These are phyloP conservation scores for Lithobates pipiens DNA, from an alignment of 2,797 vertebrate genomes.

Conservation along the genomic window DNA sequence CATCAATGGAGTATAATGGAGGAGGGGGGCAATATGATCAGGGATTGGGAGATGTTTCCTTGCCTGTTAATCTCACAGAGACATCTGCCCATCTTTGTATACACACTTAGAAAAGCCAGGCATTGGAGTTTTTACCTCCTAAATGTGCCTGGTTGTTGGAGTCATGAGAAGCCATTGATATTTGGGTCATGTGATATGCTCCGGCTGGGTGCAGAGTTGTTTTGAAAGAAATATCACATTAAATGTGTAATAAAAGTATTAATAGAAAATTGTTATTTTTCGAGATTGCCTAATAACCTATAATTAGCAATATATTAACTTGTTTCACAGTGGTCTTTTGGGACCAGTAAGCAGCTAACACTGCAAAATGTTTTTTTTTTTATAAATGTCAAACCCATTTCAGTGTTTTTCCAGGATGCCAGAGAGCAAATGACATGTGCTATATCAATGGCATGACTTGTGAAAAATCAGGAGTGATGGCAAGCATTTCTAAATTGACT, in stretches of 20 bases:
- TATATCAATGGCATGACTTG: constrained; percentile 4
- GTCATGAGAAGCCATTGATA: neutral
- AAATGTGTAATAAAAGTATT: neutral
- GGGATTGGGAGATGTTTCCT: neutral
- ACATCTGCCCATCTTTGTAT: too few relatives aligned
- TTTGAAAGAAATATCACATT: neutral
- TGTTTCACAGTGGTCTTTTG: neutral
- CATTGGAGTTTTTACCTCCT: neutral
- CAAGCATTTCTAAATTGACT: neutral
- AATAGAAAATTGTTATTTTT: neutral
- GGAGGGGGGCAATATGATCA: neutral
- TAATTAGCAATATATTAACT: neutral
- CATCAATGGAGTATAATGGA: neutral
- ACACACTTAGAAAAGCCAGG: neutral
- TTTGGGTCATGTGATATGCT: too few relatives aligned
- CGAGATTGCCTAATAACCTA: neutral
- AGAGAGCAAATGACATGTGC: neutral
- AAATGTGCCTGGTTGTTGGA: neutral
- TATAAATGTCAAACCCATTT: neutral
- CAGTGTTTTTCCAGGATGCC: neutral
- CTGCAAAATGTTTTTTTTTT: neutral
- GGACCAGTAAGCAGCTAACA: neutral
- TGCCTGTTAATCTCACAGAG: neutral
- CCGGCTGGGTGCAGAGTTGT: neutral
- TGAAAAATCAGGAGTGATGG: constrained; percentile 3